Evolutionary conservation across 2,797 vertebrate species (phyloP).

Genomic region (Columba guinea): DNA sequence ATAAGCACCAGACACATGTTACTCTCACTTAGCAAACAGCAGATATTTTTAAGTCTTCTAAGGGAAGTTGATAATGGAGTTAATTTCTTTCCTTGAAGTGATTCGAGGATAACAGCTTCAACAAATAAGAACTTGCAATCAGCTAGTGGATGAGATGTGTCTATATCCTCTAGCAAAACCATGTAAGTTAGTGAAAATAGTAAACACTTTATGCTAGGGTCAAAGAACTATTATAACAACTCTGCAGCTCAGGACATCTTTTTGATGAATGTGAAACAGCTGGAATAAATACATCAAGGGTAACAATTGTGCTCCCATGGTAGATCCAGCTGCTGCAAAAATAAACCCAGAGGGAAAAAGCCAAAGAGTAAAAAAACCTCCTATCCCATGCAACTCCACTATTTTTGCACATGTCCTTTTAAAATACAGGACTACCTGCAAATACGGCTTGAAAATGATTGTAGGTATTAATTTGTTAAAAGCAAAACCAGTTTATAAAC

Average conservation of each 20-base stretch:
- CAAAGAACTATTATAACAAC: slow-evolving; percentile 3
- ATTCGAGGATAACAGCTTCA: background rate
- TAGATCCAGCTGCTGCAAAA: slow-evolving; percentile 74
- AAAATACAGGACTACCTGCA: background rate
- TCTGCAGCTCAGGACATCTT: slow-evolving; percentile 61
- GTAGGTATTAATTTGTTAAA: background rate
- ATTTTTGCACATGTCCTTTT: background rate
- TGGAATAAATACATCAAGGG: slow-evolving; percentile 71
- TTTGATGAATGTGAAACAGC: slow-evolving; percentile 78
- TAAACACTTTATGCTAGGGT: background rate
- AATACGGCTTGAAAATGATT: background rate
- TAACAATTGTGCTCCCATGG: slow-evolving; percentile 50
- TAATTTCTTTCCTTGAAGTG: background rate
- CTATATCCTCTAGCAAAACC: background rate
- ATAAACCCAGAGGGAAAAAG: background rate
- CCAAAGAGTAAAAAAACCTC: background rate
- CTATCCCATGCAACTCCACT: background rate
- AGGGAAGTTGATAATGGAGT: background rate
- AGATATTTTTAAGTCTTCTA: background rate
- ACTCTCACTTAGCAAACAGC: background rate
- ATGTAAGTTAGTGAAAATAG: background rate
- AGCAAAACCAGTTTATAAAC: background rate
- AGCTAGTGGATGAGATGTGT: background rate
- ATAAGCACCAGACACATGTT: background rate
- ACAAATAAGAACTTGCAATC: background rate